These are phyloP conservation scores for Hozukius guyotensis DNA, from an alignment of 2,797 vertebrate genomes.

Conservation along the genomic window DNA sequence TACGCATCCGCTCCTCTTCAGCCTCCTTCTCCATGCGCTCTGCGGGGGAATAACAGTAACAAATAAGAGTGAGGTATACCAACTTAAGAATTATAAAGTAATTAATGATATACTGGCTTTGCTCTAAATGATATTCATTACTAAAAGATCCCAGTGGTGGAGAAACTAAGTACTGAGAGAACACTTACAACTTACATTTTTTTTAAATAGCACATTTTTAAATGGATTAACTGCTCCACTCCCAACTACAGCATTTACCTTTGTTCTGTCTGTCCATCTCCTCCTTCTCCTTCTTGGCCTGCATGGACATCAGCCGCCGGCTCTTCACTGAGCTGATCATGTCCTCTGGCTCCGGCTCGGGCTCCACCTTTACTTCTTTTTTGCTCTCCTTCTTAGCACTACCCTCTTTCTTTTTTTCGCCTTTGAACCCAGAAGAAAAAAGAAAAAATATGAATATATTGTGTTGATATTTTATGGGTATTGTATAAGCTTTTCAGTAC, in stretches of 20 bases:
- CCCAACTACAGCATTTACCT: slow-evolving; percentile 79
- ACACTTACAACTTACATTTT: not conserved
- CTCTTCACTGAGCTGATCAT: slow-evolving; percentile 97
- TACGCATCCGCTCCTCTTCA: slow-evolving; percentile 92
- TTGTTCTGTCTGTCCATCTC: slow-evolving; percentile 92
- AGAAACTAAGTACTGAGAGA: not conserved
- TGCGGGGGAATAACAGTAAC: slow-evolving; percentile 40
- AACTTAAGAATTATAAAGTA: not conserved
- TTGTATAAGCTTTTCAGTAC: too few species aligned
- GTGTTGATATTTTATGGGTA: too few species aligned
- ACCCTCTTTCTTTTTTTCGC: slow-evolving; percentile 74
- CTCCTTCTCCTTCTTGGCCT: slow-evolving; percentile 95
- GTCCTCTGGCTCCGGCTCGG: slow-evolving; percentile 87
- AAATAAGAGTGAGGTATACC: not conserved
- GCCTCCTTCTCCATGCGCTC: slow-evolving; percentile 94
- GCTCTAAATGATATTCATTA: not conserved
- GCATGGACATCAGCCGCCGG: slow-evolving; percentile 90
- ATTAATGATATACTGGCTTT: not conserved
- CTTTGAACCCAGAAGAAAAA: slow-evolving; percentile 19
- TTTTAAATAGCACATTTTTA: not conserved
- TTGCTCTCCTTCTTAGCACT: slow-evolving; percentile 85
- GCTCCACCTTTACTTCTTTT: slow-evolving; percentile 76
- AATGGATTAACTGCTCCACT: not conserved
- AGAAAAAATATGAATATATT: too few species aligned
- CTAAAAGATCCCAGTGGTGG: not conserved